Evolutionary conservation across 2,797 vertebrate species (phyloP).

Genomic region (Stomatorhinus walkeri): DNA sequence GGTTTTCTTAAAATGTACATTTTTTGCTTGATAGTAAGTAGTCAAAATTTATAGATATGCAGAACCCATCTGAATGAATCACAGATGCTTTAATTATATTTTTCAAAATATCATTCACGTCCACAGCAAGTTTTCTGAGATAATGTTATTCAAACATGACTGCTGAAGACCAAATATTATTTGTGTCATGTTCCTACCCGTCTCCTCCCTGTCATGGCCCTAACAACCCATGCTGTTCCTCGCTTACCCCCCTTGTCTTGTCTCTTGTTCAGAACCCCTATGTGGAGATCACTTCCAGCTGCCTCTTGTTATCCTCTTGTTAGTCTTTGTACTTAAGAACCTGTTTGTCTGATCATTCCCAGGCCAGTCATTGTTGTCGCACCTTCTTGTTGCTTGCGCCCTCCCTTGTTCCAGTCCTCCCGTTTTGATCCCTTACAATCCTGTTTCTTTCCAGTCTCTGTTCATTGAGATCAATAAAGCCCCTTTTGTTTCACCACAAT

Average conservation of each 20-base stretch:
- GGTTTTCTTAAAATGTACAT: background rate
- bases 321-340: background rate
- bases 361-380: background rate
- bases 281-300: background rate
- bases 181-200: background rate
- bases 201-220: background rate
- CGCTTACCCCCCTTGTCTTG: background rate
- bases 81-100: background rate
- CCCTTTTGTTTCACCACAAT: background rate
- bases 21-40: background rate
- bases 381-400: background rate
- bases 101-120: background rate
- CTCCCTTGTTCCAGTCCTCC: background rate
- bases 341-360: background rate
- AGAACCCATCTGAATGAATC: background rate
- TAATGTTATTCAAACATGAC: background rate
- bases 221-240: background rate
- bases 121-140: background rate
- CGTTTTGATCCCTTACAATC: background rate
- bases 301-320: background rate
- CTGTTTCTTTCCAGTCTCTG: background rate
- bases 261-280: background rate
- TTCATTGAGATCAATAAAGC: background rate
- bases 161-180: background rate
- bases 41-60: background rate